These are phyloP conservation scores for Rhincodon typus DNA, from an alignment of 2,797 vertebrate species.

Conservation along the genomic window DNA sequence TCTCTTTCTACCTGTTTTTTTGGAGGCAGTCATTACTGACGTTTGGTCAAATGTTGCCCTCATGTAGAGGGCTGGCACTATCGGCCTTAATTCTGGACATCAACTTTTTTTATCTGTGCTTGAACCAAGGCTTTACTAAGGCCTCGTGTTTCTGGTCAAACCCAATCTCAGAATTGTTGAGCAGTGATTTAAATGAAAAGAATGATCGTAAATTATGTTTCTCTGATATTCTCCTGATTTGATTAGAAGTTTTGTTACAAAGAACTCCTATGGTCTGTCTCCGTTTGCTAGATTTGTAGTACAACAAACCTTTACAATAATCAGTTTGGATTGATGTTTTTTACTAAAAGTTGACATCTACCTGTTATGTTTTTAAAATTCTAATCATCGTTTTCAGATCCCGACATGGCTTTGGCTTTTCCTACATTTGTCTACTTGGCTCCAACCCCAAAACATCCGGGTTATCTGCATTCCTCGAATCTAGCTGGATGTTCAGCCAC, in stretches of 20 bases:
- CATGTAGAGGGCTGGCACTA: neutral
- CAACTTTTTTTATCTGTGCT: neutral
- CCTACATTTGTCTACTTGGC: too few species aligned
- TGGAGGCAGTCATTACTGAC: too few species aligned
- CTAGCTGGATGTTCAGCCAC: too few species aligned
- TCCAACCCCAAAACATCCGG: too few species aligned
- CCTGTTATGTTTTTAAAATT: too few species aligned
- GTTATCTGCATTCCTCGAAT: too few species aligned
- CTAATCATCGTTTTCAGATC: too few species aligned
- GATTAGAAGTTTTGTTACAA: neutral
- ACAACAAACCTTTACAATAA: neutral
- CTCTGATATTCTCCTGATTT: neutral
- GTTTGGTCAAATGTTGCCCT: neutral
- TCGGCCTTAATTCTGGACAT: neutral
- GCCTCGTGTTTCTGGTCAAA: neutral
- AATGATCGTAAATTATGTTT: neutral
- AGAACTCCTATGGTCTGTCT: neutral
- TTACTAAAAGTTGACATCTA: neutral
- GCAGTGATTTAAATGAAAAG: neutral
- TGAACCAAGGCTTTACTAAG: neutral
- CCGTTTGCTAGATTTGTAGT: neutral
- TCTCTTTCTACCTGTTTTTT: too few species aligned
- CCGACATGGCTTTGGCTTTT: too few species aligned
- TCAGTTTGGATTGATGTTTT: neutral
- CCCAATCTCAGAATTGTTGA: neutral